Conservation (phyloP, 2,113 vertebrate genomes). For the Baryphthengus martii region DNA sequence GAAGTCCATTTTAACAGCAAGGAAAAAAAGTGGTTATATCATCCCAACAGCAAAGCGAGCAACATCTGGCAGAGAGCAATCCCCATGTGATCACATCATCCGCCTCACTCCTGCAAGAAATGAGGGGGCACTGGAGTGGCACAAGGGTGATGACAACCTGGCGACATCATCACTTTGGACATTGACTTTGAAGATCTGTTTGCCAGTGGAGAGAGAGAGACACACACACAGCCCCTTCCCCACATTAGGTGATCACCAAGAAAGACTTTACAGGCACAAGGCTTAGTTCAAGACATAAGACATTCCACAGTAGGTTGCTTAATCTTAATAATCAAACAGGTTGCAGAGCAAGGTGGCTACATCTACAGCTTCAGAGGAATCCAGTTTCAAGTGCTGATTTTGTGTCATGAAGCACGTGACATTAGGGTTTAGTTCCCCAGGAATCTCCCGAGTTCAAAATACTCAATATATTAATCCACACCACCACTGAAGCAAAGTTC, state of each 20-base stretch:
- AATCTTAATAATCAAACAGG: background rate
- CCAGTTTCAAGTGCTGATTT: background rate
- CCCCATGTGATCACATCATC: background rate
- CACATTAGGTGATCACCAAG: background rate
- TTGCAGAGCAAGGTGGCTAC: background rate
- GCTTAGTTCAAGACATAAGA: background rate
- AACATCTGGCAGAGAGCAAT: background rate
- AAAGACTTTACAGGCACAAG: background rate
- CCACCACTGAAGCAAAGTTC: background rate
- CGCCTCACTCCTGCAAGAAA: background rate
- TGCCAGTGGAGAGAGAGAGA: background rate
- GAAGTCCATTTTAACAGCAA: background rate
- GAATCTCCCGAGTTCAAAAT: background rate
- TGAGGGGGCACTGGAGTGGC: too few relatives aligned
- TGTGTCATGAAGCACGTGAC: background rate
- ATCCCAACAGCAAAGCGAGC: background rate
- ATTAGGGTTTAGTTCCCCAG: background rate
- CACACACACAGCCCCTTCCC: background rate
- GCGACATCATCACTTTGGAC: background rate
- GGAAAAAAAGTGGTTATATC: background rate
- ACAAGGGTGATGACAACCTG: background rate
- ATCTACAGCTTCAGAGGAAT: background rate
- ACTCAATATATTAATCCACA: background rate
- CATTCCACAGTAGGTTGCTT: background rate
- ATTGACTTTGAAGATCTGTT: background rate